phyloP scores from a whole-genome alignment of 2,113 vertebrate genomes.

The Poeciliopsis occidentalis region DNA sequence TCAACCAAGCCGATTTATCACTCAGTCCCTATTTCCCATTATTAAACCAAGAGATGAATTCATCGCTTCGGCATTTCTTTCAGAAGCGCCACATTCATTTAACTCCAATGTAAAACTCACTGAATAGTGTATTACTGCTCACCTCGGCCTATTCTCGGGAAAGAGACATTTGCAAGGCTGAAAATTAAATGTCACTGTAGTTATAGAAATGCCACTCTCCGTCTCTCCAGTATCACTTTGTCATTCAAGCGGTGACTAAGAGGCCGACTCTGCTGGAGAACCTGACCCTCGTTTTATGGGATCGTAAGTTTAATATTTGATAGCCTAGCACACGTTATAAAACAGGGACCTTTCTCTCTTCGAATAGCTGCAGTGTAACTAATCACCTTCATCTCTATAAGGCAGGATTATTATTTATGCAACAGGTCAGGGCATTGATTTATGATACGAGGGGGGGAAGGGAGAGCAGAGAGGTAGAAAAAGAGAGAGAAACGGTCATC shows the following conservation, averaged over 20 bases:
- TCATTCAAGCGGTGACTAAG: slow-evolving; percentile 34
- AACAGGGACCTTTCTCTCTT: slow-evolving; percentile 50
- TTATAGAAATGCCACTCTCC: slow-evolving; percentile 69
- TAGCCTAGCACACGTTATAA: slow-evolving; percentile 57
- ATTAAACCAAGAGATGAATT: background rate
- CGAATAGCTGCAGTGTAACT: slow-evolving; percentile 47
- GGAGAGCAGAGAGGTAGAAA: background rate
- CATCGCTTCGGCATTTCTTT: background rate
- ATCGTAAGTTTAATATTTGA: slow-evolving; percentile 67
- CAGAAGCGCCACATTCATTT: background rate
- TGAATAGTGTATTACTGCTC: background rate
- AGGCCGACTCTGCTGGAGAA: slow-evolving; percentile 39
- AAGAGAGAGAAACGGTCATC: background rate
- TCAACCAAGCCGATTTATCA: too few relatives aligned
- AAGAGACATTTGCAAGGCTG: slow-evolving; percentile 55
- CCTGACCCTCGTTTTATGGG: slow-evolving; percentile 50
- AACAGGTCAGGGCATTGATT: slow-evolving; percentile 37
- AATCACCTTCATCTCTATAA: slow-evolving; percentile 45
- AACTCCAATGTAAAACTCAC: background rate
- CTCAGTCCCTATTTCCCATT: too few relatives aligned
- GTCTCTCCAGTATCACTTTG: slow-evolving; percentile 41
- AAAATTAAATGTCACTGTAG: slow-evolving; percentile 69
- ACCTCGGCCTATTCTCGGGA: slow-evolving; percentile 46
- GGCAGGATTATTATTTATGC: slow-evolving; percentile 60
- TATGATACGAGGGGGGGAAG: slow-evolving; percentile 7